These are phyloP conservation scores for Jordanella pulchra DNA, from an alignment of 2,797 vertebrate species.

Conservation along the genomic window DNA sequence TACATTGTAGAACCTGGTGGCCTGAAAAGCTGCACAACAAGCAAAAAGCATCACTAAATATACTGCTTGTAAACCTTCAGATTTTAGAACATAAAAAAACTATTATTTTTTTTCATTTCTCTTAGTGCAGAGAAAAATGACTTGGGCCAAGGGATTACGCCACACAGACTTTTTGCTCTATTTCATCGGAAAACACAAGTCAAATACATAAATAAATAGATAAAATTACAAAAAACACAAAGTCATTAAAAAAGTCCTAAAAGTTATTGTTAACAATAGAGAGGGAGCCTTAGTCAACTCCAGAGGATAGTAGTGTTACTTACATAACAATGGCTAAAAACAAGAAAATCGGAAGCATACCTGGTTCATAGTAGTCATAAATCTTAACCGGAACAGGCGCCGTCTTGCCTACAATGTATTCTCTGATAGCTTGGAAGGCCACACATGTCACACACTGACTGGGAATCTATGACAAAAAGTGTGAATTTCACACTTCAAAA, in stretches of 20 bases:
- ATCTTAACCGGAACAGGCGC: slow-evolving; percentile 91
- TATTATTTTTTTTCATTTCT: no score
- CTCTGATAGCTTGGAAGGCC: slow-evolving; percentile 86
- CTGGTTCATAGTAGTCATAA: slow-evolving; percentile 95
- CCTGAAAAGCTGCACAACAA: slow-evolving; percentile 86
- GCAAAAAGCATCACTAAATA: slow-evolving; percentile 43
- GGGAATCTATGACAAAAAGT: slow-evolving; percentile 80
- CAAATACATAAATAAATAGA: no score
- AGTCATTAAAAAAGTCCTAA: no score
- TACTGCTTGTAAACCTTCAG: background rate
- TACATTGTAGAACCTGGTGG: slow-evolving; percentile 94
- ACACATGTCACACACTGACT: slow-evolving; percentile 94
- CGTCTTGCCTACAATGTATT: slow-evolving; percentile 93
- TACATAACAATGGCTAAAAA: slow-evolving; percentile 30
- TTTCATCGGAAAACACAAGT: no score
- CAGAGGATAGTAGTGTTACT: slow-evolving; percentile 23
- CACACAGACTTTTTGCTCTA: no score
- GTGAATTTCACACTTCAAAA: slow-evolving; percentile 1
- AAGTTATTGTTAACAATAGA: background rate
- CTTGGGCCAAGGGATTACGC: no score
- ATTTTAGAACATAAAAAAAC: no score
- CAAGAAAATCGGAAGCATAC: slow-evolving; percentile 76
- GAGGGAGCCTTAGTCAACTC: background rate
- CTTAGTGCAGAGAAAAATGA: no score
- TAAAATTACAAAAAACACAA: no score